Evolutionary conservation across 1,140 invertebrate genomes (phyloP).

Genomic region (Eufriesea mexicana): DNA sequence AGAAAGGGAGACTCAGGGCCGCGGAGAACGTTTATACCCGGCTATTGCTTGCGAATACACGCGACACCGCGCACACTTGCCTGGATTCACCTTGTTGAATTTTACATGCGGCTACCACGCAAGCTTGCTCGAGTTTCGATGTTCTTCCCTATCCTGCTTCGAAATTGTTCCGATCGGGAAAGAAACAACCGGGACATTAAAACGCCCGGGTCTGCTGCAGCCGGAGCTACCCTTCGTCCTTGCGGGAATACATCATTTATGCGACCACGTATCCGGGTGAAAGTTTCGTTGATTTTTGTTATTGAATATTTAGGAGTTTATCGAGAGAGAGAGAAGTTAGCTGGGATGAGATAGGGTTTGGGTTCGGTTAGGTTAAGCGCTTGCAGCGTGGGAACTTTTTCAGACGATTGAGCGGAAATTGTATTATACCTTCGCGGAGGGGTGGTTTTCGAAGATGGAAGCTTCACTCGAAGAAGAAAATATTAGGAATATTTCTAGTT

Average conservation of each 20-base stretch:
- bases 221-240: not conserved
- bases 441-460: too few species aligned
- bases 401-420: too few species aligned
- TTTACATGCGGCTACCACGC: slow-evolving; percentile 60
- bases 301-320: not conserved
- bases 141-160: slow-evolving; percentile 3
- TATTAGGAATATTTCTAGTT: too few species aligned
- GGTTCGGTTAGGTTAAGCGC: too few species aligned
- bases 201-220: not conserved
- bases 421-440: too few species aligned
- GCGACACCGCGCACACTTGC: slow-evolving; percentile 48
- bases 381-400: too few species aligned
- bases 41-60: slow-evolving; percentile 41
- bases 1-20: not conserved
- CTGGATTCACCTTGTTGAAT: slow-evolving; percentile 67
- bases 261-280: not conserved
- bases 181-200: slow-evolving; percentile 5
- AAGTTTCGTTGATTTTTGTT: not conserved
- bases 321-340: too few species aligned
- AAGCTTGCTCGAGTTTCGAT: slow-evolving; percentile 30
- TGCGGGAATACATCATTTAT: not conserved
- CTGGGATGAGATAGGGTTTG: too few species aligned
- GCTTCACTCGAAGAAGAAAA: too few species aligned
- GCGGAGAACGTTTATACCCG: slow-evolving; percentile 26
- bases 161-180: slow-evolving; percentile 29